phyloP scores from a whole-genome alignment of 2,888 invertebrate genomes.

The Phortica magna region DNA sequence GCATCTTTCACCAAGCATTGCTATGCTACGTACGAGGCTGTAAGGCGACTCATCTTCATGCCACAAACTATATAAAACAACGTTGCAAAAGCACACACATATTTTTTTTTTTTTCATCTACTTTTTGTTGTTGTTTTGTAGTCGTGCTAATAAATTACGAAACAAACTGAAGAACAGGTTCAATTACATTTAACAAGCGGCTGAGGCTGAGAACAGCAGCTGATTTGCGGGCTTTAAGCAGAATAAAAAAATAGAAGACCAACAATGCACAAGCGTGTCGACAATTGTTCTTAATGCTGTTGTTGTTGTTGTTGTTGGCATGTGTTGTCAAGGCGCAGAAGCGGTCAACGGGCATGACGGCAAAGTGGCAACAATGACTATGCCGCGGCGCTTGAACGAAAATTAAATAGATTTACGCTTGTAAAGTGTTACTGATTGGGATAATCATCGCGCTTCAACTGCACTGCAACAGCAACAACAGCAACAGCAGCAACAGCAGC shows the following conservation, averaged over 20 bases:
- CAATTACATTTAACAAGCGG: conserved; percentile 71
- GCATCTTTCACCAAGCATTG: conserved; percentile 63
- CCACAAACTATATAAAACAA: conserved; percentile 44
- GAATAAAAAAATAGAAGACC: background rate
- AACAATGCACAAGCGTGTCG: background rate
- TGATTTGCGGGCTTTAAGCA: conserved; percentile 57
- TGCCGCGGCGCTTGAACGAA: conserved; percentile 42
- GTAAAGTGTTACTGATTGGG: conserved; percentile 74
- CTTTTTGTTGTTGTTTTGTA: background rate
- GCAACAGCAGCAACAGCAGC: too few species aligned
- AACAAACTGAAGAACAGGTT: conserved; percentile 69
- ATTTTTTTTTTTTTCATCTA: background rate
- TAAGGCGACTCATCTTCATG: conserved; percentile 42
- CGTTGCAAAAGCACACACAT: conserved; percentile 47
- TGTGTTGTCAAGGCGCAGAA: background rate
- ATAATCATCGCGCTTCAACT: conserved; percentile 67
- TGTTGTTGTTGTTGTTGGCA: conserved; percentile 30
- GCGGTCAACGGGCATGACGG: background rate
- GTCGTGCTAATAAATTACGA: conserved; percentile 71
- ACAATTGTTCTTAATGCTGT: conserved; percentile 4
- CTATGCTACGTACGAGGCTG: background rate
- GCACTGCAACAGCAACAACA: conserved; percentile 8
- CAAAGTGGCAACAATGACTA: conserved; percentile 46
- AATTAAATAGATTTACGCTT: conserved; percentile 72
- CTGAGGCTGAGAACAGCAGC: conserved; percentile 61